Base-by-base conservation (phyloP, 2,888 invertebrate species). In the Amphipyra tragopoginis region DNA sequence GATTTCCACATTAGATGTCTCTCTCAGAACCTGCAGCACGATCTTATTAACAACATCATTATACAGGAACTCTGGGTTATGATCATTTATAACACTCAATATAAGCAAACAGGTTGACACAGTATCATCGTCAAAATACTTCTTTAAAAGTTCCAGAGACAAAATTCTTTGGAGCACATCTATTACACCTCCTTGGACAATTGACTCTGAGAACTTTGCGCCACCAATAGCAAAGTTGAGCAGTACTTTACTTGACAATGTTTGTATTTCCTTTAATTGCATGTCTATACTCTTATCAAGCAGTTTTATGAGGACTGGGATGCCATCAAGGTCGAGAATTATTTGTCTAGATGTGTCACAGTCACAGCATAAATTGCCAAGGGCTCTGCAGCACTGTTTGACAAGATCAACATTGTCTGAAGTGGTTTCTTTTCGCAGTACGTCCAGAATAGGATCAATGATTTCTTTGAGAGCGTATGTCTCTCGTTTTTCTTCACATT, bases 311-410 rank as follows among this genome's bases (percentile, higher is more conserved):
- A 96, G 84, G 44, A 89, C 87, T 49, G 87, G 82, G 63, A 96
- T 91, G 1, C 96, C 96, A 59, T 95, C 89, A 47, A 75, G 77
- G 11, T 89, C 84, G 1, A 91, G 80, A 39, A 96, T 93, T 54
- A 95, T 86, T 64, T 95, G 95, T 69, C 96, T 94, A 14, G 96
- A 96, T 80, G 95, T 94, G 93, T 98, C 97, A 92, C 98, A 98
- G 85, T 98, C 97, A 87, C 97, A 98, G 87, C 98, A 98, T 83
- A 98, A 96, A 89, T 98, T 98, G 39, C 98, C 98, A 21, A 98
- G 93, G 3, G 98, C 97, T 80, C 98, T 95, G 77, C 97, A 97
- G 42, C 97, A 96, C 85, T 98, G 97, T 74, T 96, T 96, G 8
- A 96, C 91, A 53, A 96, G 86, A 70, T 96, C 96, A 65, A 95